Conservation (phyloP, 1,140 invertebrate genomes). For the Metopolophium dirhodum region DNA sequence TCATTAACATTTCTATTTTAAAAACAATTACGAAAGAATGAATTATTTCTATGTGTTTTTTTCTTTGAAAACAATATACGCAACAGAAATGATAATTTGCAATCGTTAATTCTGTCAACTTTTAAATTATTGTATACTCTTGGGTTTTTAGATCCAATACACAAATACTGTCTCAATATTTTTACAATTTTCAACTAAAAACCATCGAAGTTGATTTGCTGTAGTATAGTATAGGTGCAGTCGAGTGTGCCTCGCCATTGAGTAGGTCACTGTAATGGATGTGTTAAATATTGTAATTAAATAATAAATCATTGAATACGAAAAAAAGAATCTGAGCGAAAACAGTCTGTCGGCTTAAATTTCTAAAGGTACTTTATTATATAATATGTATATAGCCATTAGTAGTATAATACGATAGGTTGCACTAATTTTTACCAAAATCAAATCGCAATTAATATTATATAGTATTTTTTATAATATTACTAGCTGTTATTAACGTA, state of each 20-base stretch:
- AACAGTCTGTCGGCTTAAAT: not conserved
- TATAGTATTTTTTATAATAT: not conserved
- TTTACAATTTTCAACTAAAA: not conserved
- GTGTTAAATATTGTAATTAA: no score
- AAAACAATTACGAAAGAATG: not conserved
- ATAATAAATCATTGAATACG: no score
- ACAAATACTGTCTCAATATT: not conserved
- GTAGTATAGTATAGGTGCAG: not conserved
- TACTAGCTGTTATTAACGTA: not conserved
- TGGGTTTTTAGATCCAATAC: not conserved
- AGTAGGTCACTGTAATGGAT: no score
- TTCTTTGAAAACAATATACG: not conserved
- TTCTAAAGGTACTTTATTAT: not conserved
- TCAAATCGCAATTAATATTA: not conserved
- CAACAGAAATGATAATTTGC: not conserved
- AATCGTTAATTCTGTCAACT: not conserved
- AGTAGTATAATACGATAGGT: not conserved
- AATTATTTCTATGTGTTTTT: not conserved
- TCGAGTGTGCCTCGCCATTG: not conserved
- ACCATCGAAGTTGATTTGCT: not conserved
- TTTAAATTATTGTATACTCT: not conserved
- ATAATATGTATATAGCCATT: not conserved
- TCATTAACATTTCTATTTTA: constrained; percentile 10
- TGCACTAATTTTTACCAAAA: not conserved
- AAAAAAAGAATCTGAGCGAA: not conserved